Evolutionary conservation across 2,113 vertebrate species (phyloP), one percentile per base, ranked within the genome.

Genomic region (Rhinogobius similis): DNA sequence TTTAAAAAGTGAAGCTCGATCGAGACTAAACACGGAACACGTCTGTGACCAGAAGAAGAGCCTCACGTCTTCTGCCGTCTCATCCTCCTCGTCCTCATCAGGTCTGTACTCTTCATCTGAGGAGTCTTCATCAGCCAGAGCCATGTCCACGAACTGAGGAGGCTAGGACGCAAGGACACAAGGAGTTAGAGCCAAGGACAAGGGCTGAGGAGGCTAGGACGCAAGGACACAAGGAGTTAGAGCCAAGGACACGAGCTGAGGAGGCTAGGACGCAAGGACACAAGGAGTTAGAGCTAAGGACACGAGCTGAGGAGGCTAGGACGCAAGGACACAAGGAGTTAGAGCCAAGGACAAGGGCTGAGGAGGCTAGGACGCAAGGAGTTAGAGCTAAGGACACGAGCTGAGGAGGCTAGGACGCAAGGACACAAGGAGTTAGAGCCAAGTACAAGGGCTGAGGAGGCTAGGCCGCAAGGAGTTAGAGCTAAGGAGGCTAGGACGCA

Each of bases 101-200:
- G 98, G 98, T 13, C 87, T 92, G 76, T 99, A 99, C 63, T 99
- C 97, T 79, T 99, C 98, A 84, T 98, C 98, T 39, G 97, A 98
- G 0, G 97, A 99, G 80, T 99, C 97, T 65, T 99, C 98, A 12
- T 99, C 98, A 76, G 95, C 96, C 5, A 99, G 92, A 13, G 94
- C 95, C 77, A 99, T 98, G 84, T 99, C 97, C 56, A 98, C 95
- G 52, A 55, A 55, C 52, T 55, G 52, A 14, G 52, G 55, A 58
- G 24, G 26, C 24, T 27, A 29, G 70, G 99, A 99, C 89, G 98
- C 97, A n/a, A 62, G 95, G 96, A 0, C 92, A 91, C 97, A 98
- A 84, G 5, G 56, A 7, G 20, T 3, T 14, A 58, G 24, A 26
- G 24, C 14, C 43, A 44, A 27, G 55, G 1, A 3, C 18, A 21